These are phyloP conservation scores for Miichthys miiuy DNA, from an alignment of 2,797 vertebrate species.

Conservation along the genomic window DNA sequence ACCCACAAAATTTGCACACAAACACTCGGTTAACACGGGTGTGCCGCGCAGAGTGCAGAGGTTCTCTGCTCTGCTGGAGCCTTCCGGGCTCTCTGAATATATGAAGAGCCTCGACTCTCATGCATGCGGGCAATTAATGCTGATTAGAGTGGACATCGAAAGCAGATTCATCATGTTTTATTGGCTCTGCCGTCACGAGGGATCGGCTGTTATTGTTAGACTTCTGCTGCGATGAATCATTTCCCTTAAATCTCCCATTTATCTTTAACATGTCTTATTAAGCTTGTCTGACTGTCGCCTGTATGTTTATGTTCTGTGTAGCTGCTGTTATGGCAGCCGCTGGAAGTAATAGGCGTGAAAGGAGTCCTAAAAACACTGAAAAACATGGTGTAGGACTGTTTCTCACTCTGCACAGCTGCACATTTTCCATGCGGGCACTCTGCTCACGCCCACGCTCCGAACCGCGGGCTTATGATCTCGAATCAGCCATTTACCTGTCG, in stretches of 20 bases:
- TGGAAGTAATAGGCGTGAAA: background rate
- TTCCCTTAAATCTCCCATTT: background rate
- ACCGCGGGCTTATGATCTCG: constrained; percentile 35
- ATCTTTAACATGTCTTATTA: background rate
- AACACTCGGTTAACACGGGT: constrained; percentile 26
- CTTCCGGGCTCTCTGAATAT: constrained; percentile 6
- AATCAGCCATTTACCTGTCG: constrained; percentile 53
- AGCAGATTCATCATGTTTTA: constrained; percentile 49
- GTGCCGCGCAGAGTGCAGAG: constrained; percentile 3
- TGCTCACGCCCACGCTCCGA: background rate
- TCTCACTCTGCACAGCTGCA: constrained; percentile 6
- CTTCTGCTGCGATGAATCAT: constrained; percentile 40
- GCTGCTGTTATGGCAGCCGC: background rate
- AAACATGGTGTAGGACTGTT: background rate
- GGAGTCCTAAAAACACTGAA: background rate
- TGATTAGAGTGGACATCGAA: constrained; percentile 52
- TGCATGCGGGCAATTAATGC: constrained; percentile 23
- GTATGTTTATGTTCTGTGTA: background rate
- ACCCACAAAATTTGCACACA: constrained; percentile 8
- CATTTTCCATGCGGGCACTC: background rate
- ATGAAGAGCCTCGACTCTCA: constrained; percentile 27
- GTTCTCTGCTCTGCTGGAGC: background rate
- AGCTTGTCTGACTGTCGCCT: background rate
- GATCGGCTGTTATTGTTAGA: constrained; percentile 43
- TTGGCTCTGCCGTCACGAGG: constrained; percentile 31